Conservation (phyloP, 2,797 vertebrate genomes). For the Hippocampus kuda region DNA sequence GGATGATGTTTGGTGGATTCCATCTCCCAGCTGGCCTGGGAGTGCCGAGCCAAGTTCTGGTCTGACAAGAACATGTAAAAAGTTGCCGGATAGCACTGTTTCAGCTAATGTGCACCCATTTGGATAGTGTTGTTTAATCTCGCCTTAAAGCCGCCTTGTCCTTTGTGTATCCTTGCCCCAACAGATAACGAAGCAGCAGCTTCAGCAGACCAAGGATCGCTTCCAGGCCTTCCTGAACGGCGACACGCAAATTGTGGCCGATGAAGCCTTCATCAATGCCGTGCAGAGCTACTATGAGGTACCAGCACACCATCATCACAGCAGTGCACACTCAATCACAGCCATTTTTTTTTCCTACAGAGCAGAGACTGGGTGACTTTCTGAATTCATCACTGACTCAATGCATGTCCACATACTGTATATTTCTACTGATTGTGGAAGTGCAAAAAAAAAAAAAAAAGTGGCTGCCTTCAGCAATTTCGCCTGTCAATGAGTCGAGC, state of each 20-base stretch:
- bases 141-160: slow-evolving; percentile 10
- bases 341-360: not conserved
- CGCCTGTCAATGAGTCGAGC: not conserved
- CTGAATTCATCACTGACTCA: slow-evolving; percentile 3
- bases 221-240: slow-evolving; percentile 99
- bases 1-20: slow-evolving; percentile 19
- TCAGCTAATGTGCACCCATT: slow-evolving; percentile 14
- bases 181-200: slow-evolving; percentile 96
- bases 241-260: slow-evolving; percentile 98
- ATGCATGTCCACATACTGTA: not conserved
- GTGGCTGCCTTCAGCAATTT: slow-evolving; percentile 1
- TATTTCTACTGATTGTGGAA: not conserved
- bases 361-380: slow-evolving; percentile 1
- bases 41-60: slow-evolving; percentile 3
- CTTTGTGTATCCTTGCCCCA: slow-evolving; percentile 41
- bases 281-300: slow-evolving; percentile 99
- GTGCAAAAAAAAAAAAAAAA: not conserved
- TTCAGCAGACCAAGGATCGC: slow-evolving; percentile 95
- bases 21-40: not conserved
- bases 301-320: slow-evolving; percentile 21
- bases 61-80: not conserved
- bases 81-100: not conserved
- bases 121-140: slow-evolving; percentile 12
- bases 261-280: slow-evolving; percentile 98
- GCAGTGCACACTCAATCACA: slow-evolving; percentile 11